These are phyloP conservation scores for Paramormyrops kingsleyae DNA, from an alignment of 2,113 vertebrate species.

Conservation along the genomic window DNA sequence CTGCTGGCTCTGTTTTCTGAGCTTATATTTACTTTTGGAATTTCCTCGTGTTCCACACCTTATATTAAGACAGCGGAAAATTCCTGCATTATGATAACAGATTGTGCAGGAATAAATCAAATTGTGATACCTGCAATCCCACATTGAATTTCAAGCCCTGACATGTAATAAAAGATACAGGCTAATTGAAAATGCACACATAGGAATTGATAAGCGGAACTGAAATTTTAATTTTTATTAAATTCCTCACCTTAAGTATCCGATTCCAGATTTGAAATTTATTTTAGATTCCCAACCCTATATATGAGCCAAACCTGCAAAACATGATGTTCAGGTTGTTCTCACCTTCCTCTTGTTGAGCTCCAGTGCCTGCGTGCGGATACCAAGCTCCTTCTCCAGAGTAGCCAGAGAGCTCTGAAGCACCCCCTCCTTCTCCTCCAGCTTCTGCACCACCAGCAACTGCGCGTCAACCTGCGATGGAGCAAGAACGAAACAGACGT, in stretches of 20 bases:
- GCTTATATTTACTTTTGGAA: too few species aligned
- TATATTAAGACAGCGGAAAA: too few species aligned
- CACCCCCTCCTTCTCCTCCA: conserved; percentile 84
- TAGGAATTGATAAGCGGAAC: not conserved
- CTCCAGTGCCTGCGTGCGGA: conserved; percentile 78
- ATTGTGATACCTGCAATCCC: too few species aligned
- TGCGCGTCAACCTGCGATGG: conserved; percentile 78
- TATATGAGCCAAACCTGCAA: not conserved
- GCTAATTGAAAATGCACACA: not conserved
- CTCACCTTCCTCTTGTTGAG: conserved; percentile 89
- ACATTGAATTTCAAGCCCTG: too few species aligned
- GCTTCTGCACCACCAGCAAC: conserved; percentile 80
- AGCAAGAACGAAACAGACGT: not conserved
- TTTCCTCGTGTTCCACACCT: too few species aligned
- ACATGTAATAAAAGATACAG: too few species aligned
- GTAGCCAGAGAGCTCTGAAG: conserved; percentile 72
- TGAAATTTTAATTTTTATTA: not conserved
- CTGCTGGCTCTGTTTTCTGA: too few species aligned
- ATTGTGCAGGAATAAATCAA: too few species aligned
- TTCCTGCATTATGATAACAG: too few species aligned
- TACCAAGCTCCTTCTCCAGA: conserved; percentile 77
- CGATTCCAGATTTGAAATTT: not conserved
- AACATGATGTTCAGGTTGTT: not conserved
- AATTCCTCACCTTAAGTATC: not conserved
- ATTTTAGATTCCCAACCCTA: not conserved